Base-by-base conservation (phyloP, 2,888 invertebrate species). In the Amblyjoppa fuscipennis region DNA sequence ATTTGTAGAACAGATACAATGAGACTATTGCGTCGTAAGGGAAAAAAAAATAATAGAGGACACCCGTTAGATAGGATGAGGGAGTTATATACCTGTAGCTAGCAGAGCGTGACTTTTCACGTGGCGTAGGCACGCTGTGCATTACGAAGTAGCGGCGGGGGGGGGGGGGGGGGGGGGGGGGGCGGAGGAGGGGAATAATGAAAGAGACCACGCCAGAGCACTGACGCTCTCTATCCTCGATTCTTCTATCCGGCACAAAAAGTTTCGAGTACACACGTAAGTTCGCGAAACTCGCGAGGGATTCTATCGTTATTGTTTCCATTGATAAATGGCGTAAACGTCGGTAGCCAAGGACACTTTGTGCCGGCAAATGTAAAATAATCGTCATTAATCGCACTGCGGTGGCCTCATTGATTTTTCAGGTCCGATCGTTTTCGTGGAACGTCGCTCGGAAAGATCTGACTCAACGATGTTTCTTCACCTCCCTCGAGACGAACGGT, bases 51-150 rank as follows among this genome's bases (percentile, higher is more conserved):
- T 20, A 25, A 38, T 4, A 25, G 76, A 81, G 84, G 76, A 86
- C 92, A 91, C 91, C 91, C 92, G 90, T 92, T 92, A 91, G 86
- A 91, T 88, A 71, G 78, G 77, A 84, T 83, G 87, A 88, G 51
- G 81, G 66, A 86, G 80, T 31, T 89, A 89, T 90, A 90, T 90
- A 90, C 91, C 90, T 90, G 89, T 85, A 89, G 89, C 89, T 91
- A 91, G 81, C 92, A 88, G 91, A 92, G 92, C 92, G 90, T 92
- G 93, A 92, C 92, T 92, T 92, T 93, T 93, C 91, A 91, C 91
- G 92, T 92, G 91, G 90, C 90, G 89, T 87, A 85, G 61, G 74
- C 85, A 86, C 79, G 87, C 66, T 77, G 70, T 53, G 56, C 71
- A 69, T 59, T 53, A 25, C 53, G 16, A 45, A 56, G 71, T 75